Evolutionary conservation across 2,888 invertebrate genomes (phyloP).

Genomic region (Miltochrista miniata): DNA sequence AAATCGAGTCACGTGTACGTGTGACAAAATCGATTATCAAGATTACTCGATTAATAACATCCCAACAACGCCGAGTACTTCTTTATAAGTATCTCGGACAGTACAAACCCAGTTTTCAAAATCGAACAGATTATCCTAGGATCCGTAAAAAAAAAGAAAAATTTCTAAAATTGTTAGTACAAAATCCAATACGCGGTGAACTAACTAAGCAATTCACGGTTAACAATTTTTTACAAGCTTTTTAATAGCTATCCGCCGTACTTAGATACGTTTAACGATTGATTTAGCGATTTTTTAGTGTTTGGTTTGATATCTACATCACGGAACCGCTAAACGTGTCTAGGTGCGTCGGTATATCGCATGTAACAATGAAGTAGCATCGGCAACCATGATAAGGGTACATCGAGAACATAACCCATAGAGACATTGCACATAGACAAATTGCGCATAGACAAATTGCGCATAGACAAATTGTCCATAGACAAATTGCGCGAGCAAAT

Average conservation of each 20-base stretch:
- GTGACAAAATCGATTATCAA: conserved; percentile 10
- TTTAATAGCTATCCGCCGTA: too few species aligned
- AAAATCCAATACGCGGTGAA: conserved; percentile 35
- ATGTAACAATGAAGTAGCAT: conserved; percentile 24
- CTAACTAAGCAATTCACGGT: conserved; percentile 33
- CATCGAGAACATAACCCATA: too few species aligned
- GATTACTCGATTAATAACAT: conserved; percentile 19
- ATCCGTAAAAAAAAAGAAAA: conserved; percentile 28
- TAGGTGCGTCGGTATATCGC: conserved; percentile 7
- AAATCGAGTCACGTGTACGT: conserved; percentile 4
- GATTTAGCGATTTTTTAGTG: too few species aligned
- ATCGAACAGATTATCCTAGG: conserved; percentile 34
- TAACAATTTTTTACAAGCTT: conserved; percentile 24
- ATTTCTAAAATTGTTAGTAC: conserved; percentile 37
- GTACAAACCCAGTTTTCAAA: conserved; percentile 24
- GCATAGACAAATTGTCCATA: too few species aligned
- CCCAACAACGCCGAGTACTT: conserved; percentile 22
- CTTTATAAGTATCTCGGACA: conserved; percentile 23
- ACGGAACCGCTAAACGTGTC: too few species aligned
- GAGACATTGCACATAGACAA: too few species aligned
- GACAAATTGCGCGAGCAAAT: too few species aligned
- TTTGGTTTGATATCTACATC: too few species aligned
- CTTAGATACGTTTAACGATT: conserved; percentile 12
- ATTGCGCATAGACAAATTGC: too few species aligned
- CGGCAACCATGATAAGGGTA: conserved; percentile 9